Base-by-base conservation (phyloP, 2,888 invertebrate genomes). In the Mesopsocus fuscifrons region DNA sequence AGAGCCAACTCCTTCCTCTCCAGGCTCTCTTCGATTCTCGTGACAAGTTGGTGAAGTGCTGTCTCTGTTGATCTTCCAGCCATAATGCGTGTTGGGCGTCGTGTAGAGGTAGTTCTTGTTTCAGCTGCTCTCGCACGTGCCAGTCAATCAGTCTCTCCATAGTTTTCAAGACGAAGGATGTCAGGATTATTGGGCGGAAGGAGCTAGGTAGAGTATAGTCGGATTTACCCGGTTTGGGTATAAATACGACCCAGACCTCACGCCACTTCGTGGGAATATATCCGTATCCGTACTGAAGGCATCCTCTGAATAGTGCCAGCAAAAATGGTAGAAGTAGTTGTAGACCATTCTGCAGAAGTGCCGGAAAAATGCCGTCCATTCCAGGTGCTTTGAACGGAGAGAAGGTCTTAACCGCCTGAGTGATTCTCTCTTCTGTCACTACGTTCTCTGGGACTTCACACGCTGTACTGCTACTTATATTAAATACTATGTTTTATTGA, bases 341-440 rank as follows among this genome's bases (percentile, higher is more conserved):
- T 9, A 16, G 23, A 2, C 22, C 23, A 26, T 3, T 34, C 6
- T 43, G 38, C 9, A 38, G 13, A n/a, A 38, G 21, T 6, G 13
- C 3, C 9, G 43, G 43, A 23, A 38, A 18, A 13, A 43, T 43
- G 2, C 38, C 3, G 15, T 43, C 43, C n/a, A n/a, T 2, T n/a
- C 43, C 43, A 1, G 43, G 38, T 9, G 43, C 22, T 35, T 43
- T 43, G 18, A 13, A 38, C 4, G 31, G 32, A 3, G 9, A 9
- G 5, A 41, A 41, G 30, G 30, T 11, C n/a, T 30, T 30, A 11
- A 30, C n/a, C 9, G 30, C 30, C 30, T n/a, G n/a, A n/a, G 9
- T 11, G 9, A 30, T 30, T n/a, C 30, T 30, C 9, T n/a, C n/a
- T 11, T 11, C n/a, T n/a, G n/a, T n/a, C n/a, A n/a, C n/a, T n/a